Evolutionary conservation across 2,888 invertebrate species (phyloP), one percentile per base, ranked within the genome.

Genomic region (Fragum whitleyi): DNA sequence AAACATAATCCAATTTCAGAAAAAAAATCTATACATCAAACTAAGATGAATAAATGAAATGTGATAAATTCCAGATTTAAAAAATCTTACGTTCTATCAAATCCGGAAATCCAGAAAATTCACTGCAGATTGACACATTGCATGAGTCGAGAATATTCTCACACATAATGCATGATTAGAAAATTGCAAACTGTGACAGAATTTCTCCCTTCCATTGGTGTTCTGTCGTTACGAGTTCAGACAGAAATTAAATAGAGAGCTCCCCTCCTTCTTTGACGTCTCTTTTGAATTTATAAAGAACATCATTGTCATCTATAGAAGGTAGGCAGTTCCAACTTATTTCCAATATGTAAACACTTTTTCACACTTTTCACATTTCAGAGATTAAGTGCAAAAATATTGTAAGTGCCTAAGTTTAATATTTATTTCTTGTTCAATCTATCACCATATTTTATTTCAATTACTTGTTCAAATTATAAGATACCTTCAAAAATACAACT

Each of bases 71-170:
- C 19, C 32, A 51, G 29, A 26, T 9, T 6, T 3, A 51, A 69
- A 23, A 62, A 51, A 32, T 53, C 80, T 81, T 81, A 81, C 80
- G 39, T 74, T 77, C 73, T n/a, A 76, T 69, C 7, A 77, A 74
- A 51, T 74, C 68, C 51, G 74, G 69, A 26, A 81, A 47, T 74
- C 70, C 77, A 19, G 74, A 77, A 39, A 81, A 36, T 59, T 77
- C 74, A 70, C 77, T 77, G 55, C 74, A 81, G 42, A 77, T 69
- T 23, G 80, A 81, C 42, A 77, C 65, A 69, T 71, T 65, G 74
- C 77, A 77, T 53, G 67, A 70, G 74, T 74, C 67, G 26, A 65
- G 19, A 36, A 70, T 74, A 71, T 74, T 81, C 59, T 77, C 81
- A 77, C 81, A 77, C 81, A 81, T 77, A 28, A 26, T 77, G 42